phyloP scores from a whole-genome alignment of 2,113 vertebrate species.

The Pollachius pollachius region DNA sequence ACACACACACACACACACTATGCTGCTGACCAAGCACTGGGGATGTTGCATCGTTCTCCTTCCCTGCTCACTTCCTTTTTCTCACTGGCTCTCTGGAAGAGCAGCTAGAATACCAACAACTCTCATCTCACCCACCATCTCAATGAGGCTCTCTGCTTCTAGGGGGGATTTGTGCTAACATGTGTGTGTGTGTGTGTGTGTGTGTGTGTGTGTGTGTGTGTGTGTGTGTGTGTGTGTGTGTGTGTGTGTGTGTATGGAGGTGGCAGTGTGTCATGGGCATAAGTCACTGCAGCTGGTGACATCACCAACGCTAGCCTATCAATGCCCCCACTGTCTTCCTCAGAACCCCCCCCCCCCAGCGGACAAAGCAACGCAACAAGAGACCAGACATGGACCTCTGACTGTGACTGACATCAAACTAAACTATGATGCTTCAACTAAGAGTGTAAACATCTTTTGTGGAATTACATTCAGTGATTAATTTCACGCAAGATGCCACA shows the following conservation, averaged over 20 bases:
- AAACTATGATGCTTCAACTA: too few species aligned
- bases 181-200: too few species aligned
- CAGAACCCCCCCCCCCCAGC: conserved; percentile 34
- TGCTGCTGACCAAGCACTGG: conserved; percentile 52
- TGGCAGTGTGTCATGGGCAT: conserved; percentile 60
- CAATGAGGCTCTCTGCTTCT: conserved; percentile 10
- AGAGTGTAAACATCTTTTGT: too few species aligned
- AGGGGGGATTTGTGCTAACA: background rate
- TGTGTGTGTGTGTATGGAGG: too few species aligned
- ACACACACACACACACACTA: conserved; percentile 1
- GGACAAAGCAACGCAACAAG: conserved; percentile 58
- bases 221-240: too few species aligned
- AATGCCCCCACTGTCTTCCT: conserved; percentile 64
- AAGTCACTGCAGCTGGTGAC: conserved; percentile 71
- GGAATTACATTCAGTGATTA: too few species aligned
- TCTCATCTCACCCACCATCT: too few species aligned
- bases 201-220: too few species aligned
- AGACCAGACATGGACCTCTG: conserved; percentile 35
- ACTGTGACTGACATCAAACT: conserved; percentile 2
- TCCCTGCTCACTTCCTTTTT: conserved; percentile 48
- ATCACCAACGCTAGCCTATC: conserved; percentile 63
- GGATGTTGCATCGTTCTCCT: conserved; percentile 57
- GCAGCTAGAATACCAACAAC: conserved; percentile 11
- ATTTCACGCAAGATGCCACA: too few species aligned
- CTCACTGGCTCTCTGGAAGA: conserved; percentile 29